These are phyloP conservation scores for Ifrita kowaldi DNA, from an alignment of 2,113 vertebrate species.

Conservation along the genomic window DNA sequence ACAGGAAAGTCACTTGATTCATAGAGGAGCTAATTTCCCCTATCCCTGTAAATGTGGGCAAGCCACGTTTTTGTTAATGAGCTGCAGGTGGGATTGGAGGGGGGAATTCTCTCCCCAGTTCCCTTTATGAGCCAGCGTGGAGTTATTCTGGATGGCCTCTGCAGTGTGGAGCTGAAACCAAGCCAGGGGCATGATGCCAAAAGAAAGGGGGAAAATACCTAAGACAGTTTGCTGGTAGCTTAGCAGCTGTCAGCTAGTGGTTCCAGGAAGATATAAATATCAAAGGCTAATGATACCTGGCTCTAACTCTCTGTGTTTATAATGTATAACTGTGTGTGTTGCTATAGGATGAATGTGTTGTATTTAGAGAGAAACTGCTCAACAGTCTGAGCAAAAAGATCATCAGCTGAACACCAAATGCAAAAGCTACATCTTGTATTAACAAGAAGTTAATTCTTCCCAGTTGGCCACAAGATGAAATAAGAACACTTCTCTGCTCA, in stretches of 20 bases:
- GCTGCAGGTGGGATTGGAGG: background rate
- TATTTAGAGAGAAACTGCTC: background rate
- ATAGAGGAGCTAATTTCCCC: background rate
- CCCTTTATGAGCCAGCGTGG: background rate
- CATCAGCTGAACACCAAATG: background rate
- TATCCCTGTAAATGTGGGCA: background rate
- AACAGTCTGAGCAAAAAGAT: background rate
- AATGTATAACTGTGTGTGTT: background rate
- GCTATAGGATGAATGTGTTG: background rate
- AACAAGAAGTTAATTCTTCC: background rate
- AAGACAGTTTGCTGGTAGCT: constrained; percentile 25
- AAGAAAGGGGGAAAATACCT: background rate
- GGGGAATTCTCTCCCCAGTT: background rate
- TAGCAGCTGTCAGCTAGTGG: constrained; percentile 40
- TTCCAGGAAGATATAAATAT: constrained; percentile 28
- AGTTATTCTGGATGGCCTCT: background rate
- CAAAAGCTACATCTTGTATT: background rate
- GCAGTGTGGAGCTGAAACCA: background rate
- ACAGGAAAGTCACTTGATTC: background rate
- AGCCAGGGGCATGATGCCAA: constrained; percentile 20
- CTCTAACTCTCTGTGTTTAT: background rate
- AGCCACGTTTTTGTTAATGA: background rate
- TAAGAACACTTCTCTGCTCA: background rate
- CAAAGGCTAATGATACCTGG: constrained; percentile 28
- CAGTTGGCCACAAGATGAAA: background rate